Conservation (phyloP, 53 echinoderm and acorn worm genomes). For the Hippasteria phrygiana region DNA sequence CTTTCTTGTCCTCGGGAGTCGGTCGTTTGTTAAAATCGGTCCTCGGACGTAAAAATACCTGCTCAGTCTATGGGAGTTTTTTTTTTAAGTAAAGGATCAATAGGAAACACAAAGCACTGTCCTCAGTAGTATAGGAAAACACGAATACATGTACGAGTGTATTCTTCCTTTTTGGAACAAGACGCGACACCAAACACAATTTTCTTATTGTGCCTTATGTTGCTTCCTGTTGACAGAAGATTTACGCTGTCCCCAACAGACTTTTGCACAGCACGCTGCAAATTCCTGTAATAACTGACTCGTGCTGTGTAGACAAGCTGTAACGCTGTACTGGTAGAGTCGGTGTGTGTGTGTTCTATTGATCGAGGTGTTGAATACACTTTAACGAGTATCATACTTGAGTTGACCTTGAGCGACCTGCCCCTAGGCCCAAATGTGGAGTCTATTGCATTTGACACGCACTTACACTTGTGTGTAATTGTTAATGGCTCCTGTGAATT, state of each 20-base stretch:
- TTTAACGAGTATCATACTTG: neutral
- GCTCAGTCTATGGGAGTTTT: too few relatives aligned
- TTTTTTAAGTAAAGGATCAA: too few relatives aligned
- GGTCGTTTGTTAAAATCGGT: too few relatives aligned
- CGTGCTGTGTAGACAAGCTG: conserved; percentile 9
- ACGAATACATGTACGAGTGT: too few relatives aligned
- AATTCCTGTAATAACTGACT: conserved; percentile 23
- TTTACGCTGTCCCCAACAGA: conserved; percentile 3
- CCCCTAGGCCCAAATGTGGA: neutral
- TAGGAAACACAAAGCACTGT: too few relatives aligned
- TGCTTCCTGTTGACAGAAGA: conserved; percentile 1
- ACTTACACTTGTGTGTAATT: neutral
- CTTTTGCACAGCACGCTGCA: neutral
- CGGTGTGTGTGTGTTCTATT: neutral
- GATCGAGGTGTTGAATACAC: neutral
- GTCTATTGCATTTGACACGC: neutral
- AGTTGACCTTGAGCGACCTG: neutral
- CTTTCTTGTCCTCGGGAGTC: too few relatives aligned
- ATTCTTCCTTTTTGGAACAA: too few relatives aligned
- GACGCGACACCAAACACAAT: too few relatives aligned
- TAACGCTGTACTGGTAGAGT: neutral
- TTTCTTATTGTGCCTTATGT: too few relatives aligned
- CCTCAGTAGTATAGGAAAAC: too few relatives aligned
- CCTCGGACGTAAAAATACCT: too few relatives aligned
- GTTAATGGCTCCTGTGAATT: too few relatives aligned